Evolutionary conservation across 2,113 vertebrate genomes (phyloP).

Genomic region (Ammospiza nelsoni): DNA sequence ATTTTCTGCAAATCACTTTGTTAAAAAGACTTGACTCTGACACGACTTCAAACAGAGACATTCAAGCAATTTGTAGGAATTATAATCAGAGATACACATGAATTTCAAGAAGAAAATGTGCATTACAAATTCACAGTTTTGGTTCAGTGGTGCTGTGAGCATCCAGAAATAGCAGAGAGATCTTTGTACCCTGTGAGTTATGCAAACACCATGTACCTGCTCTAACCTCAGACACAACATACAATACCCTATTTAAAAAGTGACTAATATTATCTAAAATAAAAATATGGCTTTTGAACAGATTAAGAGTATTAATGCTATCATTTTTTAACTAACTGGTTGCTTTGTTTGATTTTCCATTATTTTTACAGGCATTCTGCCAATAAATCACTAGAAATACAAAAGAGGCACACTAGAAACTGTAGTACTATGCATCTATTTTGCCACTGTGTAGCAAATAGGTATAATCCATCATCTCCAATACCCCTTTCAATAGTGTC

Average conservation of each 20-base stretch:
- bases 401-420: constrained; percentile 30
- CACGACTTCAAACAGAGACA: background rate
- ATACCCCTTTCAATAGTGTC: constrained; percentile 50
- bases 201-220: constrained; percentile 32
- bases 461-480: constrained; percentile 70
- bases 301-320: constrained; percentile 31
- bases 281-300: constrained; percentile 6
- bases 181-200: constrained; percentile 13
- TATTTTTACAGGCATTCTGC: constrained; percentile 51
- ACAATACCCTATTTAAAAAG: constrained; percentile 35
- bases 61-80: constrained; percentile 36
- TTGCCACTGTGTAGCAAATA: constrained; percentile 55
- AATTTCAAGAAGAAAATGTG: constrained; percentile 3
- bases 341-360: constrained; percentile 50
- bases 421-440: constrained; percentile 10
- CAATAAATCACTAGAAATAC: constrained; percentile 56
- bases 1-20: constrained; percentile 16
- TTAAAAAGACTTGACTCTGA: constrained; percentile 14
- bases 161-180: constrained; percentile 38
- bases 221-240: constrained; percentile 5
- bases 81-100: constrained; percentile 6
- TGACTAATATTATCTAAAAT: constrained; percentile 15
- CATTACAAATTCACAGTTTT: background rate
- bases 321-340: constrained; percentile 18
- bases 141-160: constrained; percentile 20